Conservation (phyloP, 2,113 vertebrate species). For the Chionis minor region DNA sequence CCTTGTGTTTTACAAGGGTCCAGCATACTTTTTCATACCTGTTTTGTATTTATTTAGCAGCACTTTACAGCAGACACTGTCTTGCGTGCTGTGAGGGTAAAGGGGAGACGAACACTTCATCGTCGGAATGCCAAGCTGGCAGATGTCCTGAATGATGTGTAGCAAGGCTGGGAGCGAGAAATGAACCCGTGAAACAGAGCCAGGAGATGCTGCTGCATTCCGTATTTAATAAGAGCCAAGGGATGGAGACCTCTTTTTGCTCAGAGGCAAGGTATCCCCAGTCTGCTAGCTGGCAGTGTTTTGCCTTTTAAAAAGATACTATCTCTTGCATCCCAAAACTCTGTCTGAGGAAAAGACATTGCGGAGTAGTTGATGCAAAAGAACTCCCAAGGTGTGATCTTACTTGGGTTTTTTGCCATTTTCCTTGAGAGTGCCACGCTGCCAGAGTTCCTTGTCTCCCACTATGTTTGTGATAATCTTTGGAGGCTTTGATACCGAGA, state of each 20-base stretch:
- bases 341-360: neutral
- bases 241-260: constrained; percentile 12
- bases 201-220: neutral
- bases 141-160: neutral
- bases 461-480: neutral
- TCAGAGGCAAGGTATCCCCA: constrained; percentile 3
- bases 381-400: neutral
- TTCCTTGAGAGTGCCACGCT: neutral
- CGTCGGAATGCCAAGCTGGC: constrained; percentile 36
- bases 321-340: neutral
- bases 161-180: neutral
- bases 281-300: neutral
- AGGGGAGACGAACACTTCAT: neutral
- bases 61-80: neutral
- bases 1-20: neutral
- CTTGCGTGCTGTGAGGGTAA: neutral
- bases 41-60: neutral
- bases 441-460: neutral
- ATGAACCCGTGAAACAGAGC: neutral
- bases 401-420: neutral
- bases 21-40: neutral
- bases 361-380: neutral
- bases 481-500: neutral
- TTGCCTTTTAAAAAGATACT: neutral
- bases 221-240: neutral